Percentiles rank a stretch among this genome's conserved stretches.
These are phyloP conservation scores for Drosophila incognita DNA, from an alignment of 2,888 invertebrate genomes.

Conservation along the genomic window DNA sequence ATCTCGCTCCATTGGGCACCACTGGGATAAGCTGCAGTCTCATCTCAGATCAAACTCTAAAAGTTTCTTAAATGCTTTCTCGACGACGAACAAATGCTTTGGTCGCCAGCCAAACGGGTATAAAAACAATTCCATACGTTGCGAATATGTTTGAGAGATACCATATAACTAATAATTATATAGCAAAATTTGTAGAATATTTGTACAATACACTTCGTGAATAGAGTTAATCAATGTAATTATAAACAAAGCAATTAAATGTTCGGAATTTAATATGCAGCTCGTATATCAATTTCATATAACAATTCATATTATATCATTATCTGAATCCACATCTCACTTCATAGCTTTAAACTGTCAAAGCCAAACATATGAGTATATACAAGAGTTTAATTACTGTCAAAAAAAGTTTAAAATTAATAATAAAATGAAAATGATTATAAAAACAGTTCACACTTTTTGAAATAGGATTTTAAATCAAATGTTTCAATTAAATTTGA, in stretches of 20 bases:
- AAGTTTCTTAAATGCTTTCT: slow-evolving; percentile 40
- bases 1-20: slow-evolving; percentile 58
- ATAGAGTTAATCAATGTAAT: background rate
- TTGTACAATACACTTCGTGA: background rate
- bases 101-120: slow-evolving; percentile 1
- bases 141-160: background rate
- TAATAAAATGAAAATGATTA: background rate
- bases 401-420: background rate
- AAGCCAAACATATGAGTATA: background rate
- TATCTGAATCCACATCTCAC: background rate
- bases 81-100: background rate
- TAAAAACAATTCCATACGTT: slow-evolving; percentile 1
- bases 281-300: too few relatives aligned
- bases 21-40: slow-evolving; percentile 52
- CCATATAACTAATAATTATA: background rate
- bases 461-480: background rate
- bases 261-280: background rate
- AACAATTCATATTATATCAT: background rate
- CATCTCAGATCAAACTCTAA: slow-evolving; percentile 50
- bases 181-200: background rate
- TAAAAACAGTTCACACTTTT: background rate
- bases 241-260: background rate
- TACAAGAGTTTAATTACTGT: background rate
- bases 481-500: background rate
- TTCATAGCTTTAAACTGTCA: background rate